phyloP scores from a whole-genome alignment of 2,888 invertebrate species.

The Dioctria linearis region DNA sequence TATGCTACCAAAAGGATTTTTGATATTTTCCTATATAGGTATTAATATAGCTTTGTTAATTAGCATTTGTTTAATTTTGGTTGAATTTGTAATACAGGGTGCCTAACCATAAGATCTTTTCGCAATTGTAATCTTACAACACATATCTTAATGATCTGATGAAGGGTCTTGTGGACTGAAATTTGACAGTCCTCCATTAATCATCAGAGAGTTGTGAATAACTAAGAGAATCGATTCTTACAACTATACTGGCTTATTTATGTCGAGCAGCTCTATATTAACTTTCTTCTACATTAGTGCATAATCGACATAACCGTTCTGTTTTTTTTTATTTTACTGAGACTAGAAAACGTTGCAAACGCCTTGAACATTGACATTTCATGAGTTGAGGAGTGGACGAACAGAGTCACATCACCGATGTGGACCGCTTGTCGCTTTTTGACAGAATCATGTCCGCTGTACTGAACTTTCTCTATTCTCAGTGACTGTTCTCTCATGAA shows the following conservation, averaged over 20 bases:
- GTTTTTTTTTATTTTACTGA: not conserved
- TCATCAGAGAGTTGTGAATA: constrained; percentile 20
- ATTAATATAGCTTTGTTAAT: too few species aligned
- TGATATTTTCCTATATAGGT: too few species aligned
- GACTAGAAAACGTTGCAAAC: not conserved
- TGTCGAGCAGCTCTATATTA: not conserved
- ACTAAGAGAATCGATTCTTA: not conserved
- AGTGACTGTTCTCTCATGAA: too few species aligned
- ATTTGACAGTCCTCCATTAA: constrained; percentile 24
- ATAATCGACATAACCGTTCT: constrained; percentile 3
- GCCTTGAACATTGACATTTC: constrained; percentile 7
- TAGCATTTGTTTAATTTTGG: too few species aligned
- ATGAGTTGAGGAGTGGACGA: too few species aligned
- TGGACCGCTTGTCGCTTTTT: too few species aligned
- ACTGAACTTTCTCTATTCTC: too few species aligned
- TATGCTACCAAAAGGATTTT: too few species aligned
- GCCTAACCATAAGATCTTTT: constrained; percentile 28
- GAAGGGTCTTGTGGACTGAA: not conserved
- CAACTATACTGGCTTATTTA: not conserved
- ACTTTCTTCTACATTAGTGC: not conserved
- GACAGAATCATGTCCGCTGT: too few species aligned
- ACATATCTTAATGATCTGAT: not conserved
- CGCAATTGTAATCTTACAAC: constrained; percentile 20
- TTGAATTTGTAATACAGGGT: too few species aligned
- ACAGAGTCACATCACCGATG: too few species aligned